Base-by-base conservation (phyloP, 1,140 invertebrate genomes). In the Hydropsyche tenuis region DNA sequence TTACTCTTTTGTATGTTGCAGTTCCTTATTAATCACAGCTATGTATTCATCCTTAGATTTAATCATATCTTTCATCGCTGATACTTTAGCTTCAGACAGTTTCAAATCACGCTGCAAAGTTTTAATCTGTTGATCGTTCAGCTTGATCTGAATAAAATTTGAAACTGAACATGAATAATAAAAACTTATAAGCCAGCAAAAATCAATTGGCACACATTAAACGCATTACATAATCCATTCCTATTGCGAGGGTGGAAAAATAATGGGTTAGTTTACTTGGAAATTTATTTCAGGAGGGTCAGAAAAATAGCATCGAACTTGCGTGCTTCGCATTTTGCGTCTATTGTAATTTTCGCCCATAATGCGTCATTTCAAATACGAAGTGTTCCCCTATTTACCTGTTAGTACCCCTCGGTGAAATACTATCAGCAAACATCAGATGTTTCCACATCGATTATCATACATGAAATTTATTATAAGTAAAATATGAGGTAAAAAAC, bases 21-120 rank as follows among this genome's bases (percentile, higher is more conserved):
- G 63, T 30, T 81, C 77, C 0, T 56, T 43, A 75, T 79, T 78
- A 42, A 78, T 73, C 9, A 69, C 25, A 56, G 30, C 20, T 3
- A 74, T 62, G 23, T 76, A 46, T 60, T 60, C 73, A 18, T 75
- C 72, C 45, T 73, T 75, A 22, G 60, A 68, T 27, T 51, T 64
- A 16, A 77, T 23, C 0, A 42, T 63, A 23, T 71, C 60, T 60
- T 77, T 77, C 56, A 75, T 53, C 45, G 70, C 23, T 20, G 23
- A 20, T 16, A 69, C 68, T 73, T 77, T 73, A 20, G 51, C n/a
- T n/a, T 73, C 6, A 14, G 68, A 37, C 48, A 71, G 18, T 73
- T 71, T 68, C 16, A 73, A 23, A 25, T 73, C 53, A 1, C 48
- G 27, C 20, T 65, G 25, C 18, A 66, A 12, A 23, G 23, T 66